phyloP scores from a whole-genome alignment of 2,113 vertebrate species.

The Aptenodytes forsteri region DNA sequence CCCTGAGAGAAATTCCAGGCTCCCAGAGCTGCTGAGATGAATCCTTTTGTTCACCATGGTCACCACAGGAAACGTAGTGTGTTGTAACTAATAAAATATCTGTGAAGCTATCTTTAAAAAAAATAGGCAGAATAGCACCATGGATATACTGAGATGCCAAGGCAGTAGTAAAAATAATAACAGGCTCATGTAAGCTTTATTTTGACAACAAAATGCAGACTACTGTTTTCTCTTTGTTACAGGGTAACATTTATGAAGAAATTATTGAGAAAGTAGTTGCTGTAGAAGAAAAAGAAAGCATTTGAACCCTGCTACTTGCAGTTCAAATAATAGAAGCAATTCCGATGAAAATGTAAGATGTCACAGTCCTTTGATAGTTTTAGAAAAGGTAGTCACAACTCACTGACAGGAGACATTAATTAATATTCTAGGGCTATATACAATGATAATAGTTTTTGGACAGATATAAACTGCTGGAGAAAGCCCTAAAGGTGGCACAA shows the following conservation, averaged over 20 bases:
- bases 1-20: neutral
- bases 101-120: neutral
- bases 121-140: neutral
- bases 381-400: neutral
- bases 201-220: neutral
- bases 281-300: neutral
- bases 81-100: neutral
- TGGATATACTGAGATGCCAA: neutral
- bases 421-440: neutral
- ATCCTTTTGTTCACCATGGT: neutral
- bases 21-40: neutral
- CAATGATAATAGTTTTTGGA: neutral
- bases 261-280: neutral
- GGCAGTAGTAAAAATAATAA: neutral
- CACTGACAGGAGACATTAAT: neutral
- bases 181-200: neutral
- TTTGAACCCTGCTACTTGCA: neutral
- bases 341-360: neutral
- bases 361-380: neutral
- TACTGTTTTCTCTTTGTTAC: neutral
- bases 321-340: neutral
- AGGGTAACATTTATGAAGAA: neutral
- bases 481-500: neutral
- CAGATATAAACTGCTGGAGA: neutral
- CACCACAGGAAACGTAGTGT: rapidly evolving